phyloP scores from a whole-genome alignment of 2,797 vertebrate species.

The Anolis apletophallus region DNA sequence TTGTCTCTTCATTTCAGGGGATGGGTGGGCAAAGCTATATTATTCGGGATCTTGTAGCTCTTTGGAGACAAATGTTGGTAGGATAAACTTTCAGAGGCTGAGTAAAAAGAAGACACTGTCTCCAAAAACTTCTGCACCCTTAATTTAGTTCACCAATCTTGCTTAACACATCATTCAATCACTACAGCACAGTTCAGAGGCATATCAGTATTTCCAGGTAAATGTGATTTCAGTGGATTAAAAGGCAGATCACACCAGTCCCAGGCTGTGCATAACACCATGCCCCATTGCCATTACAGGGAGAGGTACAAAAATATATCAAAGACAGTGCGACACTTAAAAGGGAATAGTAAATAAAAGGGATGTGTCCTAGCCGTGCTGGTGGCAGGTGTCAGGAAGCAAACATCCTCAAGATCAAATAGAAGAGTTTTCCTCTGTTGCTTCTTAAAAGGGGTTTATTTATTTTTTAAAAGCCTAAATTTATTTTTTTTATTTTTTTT shows the following conservation, averaged over 20 bases:
- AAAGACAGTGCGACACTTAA: constrained; percentile 81
- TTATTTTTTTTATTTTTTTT: constrained; percentile 48
- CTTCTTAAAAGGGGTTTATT: constrained; percentile 77
- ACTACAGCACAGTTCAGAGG: constrained; percentile 61
- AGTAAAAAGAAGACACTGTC: too few relatives aligned
- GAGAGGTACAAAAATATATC: constrained; percentile 81
- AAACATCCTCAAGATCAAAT: constrained; percentile 82
- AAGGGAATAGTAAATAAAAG: constrained; percentile 86
- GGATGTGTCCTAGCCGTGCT: constrained; percentile 80
- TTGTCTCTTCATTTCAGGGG: too few relatives aligned
- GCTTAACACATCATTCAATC: constrained; percentile 35
- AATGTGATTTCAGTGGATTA: constrained; percentile 75
- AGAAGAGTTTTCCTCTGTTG: constrained; percentile 77
- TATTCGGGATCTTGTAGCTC: too few relatives aligned
- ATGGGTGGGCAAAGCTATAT: too few relatives aligned
- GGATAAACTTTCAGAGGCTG: too few relatives aligned
- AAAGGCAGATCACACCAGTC: constrained; percentile 76
- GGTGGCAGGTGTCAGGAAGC: constrained; percentile 79
- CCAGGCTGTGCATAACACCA: constrained; percentile 78
- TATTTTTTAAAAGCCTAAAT: constrained; percentile 49
- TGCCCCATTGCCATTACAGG: constrained; percentile 80
- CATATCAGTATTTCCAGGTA: constrained; percentile 68
- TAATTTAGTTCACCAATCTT: neutral
- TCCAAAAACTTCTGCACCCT: neutral
- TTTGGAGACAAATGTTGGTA: too few relatives aligned